Percentiles rank a stretch among this genome's conserved stretches.
phyloP scores from a whole-genome alignment of 2,888 invertebrate species.

The Ditula angustiorana region DNA sequence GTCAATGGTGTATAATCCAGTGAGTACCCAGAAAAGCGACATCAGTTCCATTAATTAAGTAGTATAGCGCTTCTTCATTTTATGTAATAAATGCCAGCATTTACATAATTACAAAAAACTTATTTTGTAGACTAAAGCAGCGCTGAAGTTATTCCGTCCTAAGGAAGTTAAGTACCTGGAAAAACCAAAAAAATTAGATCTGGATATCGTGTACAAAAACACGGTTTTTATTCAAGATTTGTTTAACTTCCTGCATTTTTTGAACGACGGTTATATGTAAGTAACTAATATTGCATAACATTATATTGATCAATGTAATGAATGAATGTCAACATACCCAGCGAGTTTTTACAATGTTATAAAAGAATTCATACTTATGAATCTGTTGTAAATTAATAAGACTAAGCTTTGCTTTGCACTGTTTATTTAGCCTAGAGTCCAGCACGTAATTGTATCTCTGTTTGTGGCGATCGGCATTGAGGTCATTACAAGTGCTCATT shows the following conservation, averaged over 20 bases:
- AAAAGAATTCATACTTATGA: no score
- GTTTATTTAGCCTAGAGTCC: no score
- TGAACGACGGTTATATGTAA: conserved; percentile 73
- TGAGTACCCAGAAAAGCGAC: conserved; percentile 52
- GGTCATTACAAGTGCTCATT: no score
- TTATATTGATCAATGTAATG: no score
- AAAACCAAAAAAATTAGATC: conserved; percentile 66
- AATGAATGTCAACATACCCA: no score
- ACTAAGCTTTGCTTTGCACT: no score
- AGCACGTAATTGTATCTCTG: no score
- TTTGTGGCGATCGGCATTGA: no score
- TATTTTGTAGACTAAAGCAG: conserved; percentile 68
- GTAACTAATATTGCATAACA: conserved; percentile 33
- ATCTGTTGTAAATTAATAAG: no score
- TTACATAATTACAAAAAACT: background rate
- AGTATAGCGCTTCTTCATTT: background rate
- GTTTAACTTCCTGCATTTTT: conserved; percentile 52
- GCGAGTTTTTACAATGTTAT: no score
- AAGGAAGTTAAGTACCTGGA: conserved; percentile 69
- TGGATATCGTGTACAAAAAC: conserved; percentile 69
- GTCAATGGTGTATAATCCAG: conserved; percentile 72
- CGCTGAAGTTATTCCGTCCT: conserved; percentile 67
- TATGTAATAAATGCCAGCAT: background rate
- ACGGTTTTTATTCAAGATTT: conserved; percentile 64
- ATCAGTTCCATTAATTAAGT: no score